A percentile compares a stretch with the other conserved stretches of the same genome.
These are phyloP conservation scores for Microchirus variegatus DNA, from an alignment of 2,797 vertebrate species.

Conservation along the genomic window DNA sequence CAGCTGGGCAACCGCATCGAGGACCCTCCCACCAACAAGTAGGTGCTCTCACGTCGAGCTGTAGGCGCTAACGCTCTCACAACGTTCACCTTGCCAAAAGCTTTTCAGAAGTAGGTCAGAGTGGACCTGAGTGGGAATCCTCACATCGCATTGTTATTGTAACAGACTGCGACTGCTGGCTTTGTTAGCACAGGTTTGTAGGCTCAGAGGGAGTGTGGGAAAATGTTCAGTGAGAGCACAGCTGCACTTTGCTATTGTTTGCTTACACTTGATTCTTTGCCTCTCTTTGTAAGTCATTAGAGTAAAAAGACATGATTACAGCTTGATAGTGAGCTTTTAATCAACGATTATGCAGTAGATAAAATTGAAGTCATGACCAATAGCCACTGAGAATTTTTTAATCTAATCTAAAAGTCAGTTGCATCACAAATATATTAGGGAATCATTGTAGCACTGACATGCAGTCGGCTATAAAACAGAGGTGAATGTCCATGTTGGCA, in stretches of 20 bases:
- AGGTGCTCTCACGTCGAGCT: constrained; percentile 50
- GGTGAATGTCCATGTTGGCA: too few species aligned
- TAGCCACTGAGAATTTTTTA: too few species aligned
- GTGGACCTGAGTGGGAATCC: constrained; percentile 17
- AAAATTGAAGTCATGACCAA: too few species aligned
- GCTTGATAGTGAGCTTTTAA: too few species aligned
- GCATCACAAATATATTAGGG: too few species aligned
- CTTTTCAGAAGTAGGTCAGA: constrained; percentile 23
- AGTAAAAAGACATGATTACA: too few species aligned
- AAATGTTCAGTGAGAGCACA: neutral
- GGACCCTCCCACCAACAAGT: constrained; percentile 91
- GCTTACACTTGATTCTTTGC: too few species aligned
- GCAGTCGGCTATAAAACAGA: too few species aligned
- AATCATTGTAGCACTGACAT: too few species aligned
- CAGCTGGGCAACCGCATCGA: constrained; percentile 97
- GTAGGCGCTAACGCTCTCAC: neutral
- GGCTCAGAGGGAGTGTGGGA: neutral
- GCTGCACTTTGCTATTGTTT: neutral
- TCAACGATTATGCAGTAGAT: too few species aligned
- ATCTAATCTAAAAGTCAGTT: too few species aligned
- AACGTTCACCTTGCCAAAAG: constrained; percentile 1
- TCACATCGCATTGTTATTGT: constrained; percentile 18
- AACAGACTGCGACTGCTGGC: neutral
- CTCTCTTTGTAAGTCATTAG: too few species aligned
- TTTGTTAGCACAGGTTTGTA: constrained; percentile 2